Evolutionary conservation across 2,797 vertebrate species (phyloP).

Genomic region (Sebastes itinus): DNA sequence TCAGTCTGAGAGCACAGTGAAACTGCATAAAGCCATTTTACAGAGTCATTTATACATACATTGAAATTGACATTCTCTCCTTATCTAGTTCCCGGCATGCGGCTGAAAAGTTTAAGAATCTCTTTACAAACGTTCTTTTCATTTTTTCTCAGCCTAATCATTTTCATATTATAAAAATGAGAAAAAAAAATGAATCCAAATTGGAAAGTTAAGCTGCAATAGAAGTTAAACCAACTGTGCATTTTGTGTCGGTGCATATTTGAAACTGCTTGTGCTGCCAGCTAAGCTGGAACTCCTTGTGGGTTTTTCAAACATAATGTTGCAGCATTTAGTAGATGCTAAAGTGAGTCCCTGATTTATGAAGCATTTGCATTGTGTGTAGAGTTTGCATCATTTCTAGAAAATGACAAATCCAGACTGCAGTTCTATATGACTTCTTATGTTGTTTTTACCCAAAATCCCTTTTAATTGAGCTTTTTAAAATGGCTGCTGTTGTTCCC

Average conservation of each 20-base stretch:
- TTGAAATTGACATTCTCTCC: conserved; percentile 57
- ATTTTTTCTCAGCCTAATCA: conserved; percentile 48
- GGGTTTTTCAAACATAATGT: conserved; percentile 13
- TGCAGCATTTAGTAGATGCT: conserved; percentile 18
- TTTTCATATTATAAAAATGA: conserved; percentile 46
- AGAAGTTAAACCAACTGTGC: conserved; percentile 36
- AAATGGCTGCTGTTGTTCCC: conserved; percentile 19
- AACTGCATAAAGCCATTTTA: conserved; percentile 33
- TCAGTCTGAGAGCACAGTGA: conserved; percentile 33
- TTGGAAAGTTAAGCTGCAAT: conserved; percentile 63
- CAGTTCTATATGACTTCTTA: neutral
- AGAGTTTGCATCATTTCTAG: conserved; percentile 18
- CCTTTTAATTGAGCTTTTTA: conserved; percentile 20
- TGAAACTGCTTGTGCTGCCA: conserved; percentile 27
- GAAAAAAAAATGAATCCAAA: conserved; percentile 55
- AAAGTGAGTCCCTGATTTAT: conserved; percentile 7
- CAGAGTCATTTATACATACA: conserved; percentile 39
- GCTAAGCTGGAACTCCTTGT: conserved; percentile 26
- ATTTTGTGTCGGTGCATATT: conserved; percentile 37
- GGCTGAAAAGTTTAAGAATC: conserved; percentile 59
- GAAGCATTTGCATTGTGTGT: conserved; percentile 5
- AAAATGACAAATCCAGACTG: neutral
- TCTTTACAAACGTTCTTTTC: conserved; percentile 44
- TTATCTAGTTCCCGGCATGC: conserved; percentile 64
- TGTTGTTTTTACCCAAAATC: neutral